Conservation (phyloP, 2,888 invertebrate genomes). For the Marasmarcha lunaedactyla region DNA sequence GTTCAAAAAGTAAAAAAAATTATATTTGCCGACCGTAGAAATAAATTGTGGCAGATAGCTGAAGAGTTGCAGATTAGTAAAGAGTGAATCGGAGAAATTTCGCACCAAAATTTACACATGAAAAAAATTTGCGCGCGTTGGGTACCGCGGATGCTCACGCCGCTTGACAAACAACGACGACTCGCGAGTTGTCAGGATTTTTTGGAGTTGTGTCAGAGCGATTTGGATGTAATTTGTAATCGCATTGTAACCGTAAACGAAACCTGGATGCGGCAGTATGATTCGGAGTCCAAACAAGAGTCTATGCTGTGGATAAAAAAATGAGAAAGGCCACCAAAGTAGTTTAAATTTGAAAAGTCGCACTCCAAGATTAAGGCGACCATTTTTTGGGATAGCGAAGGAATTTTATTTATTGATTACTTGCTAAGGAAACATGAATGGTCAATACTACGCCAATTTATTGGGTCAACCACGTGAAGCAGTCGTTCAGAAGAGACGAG, state of each 20-base stretch:
- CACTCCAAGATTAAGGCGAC: background rate
- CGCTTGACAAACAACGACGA: constrained; percentile 9
- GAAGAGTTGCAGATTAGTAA: too few species aligned
- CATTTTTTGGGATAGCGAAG: background rate
- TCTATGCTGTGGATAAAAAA: background rate
- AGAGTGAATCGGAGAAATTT: too few species aligned
- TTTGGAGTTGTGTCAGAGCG: constrained; percentile 7
- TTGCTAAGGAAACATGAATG: constrained; percentile 10
- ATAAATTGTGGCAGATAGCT: constrained; percentile 9
- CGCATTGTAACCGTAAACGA: constrained; percentile 5
- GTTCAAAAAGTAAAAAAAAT: constrained; percentile 5
- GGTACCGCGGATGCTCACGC: constrained; percentile 11
- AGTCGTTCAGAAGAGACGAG: too few species aligned
- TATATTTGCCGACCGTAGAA: constrained; percentile 6
- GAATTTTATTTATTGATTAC: constrained; percentile 7
- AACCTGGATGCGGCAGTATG: constrained; percentile 11
- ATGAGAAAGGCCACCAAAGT: constrained; percentile 3
- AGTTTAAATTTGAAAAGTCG: constrained; percentile 7
- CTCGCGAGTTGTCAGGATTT: constrained; percentile 7
- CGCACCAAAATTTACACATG: too few species aligned
- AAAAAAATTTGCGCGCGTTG: too few species aligned
- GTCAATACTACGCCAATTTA: too few species aligned
- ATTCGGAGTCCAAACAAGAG: constrained; percentile 9
- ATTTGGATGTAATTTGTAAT: constrained; percentile 2
- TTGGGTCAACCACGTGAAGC: too few species aligned